A percentile compares a stretch with the other conserved stretches of the same genome.
phyloP scores from a whole-genome alignment of 2,113 vertebrate genomes.

The Clarias batrachus region DNA sequence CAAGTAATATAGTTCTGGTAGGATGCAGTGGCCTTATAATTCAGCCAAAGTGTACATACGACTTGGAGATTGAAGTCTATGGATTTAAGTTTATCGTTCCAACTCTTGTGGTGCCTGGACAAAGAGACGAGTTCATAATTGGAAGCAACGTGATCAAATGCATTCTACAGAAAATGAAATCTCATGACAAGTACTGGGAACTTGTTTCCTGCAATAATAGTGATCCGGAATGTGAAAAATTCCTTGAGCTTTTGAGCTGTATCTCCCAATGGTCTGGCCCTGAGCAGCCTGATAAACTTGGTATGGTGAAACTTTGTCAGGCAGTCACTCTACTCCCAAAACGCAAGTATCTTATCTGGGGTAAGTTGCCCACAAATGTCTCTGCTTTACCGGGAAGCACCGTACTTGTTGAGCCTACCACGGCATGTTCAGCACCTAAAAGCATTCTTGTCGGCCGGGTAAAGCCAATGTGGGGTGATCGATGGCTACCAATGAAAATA shows the following conservation, averaged over 20 bases:
- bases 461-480: conserved; percentile 36
- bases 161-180: conserved; percentile 34
- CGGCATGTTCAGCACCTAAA: neutral
- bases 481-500: conserved; percentile 43
- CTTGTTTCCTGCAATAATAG: neutral
- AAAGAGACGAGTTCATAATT: conserved; percentile 44
- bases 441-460: conserved; percentile 27
- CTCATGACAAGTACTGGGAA: conserved; percentile 34
- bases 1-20: neutral
- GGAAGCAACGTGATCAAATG: conserved; percentile 45
- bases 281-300: conserved; percentile 14
- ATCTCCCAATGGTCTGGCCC: conserved; percentile 6
- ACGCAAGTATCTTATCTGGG: conserved; percentile 39
- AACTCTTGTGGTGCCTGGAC: conserved; percentile 40
- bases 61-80: conserved; percentile 45
- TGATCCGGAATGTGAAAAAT: conserved; percentile 18
- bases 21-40: conserved; percentile 31
- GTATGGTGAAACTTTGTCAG: conserved; percentile 25
- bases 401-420: conserved; percentile 39
- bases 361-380: conserved; percentile 6
- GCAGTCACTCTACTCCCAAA: conserved; percentile 27
- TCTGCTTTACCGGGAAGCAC: conserved; percentile 28
- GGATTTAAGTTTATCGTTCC: conserved; percentile 35
- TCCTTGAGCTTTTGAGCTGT: conserved; percentile 35
- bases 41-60: conserved; percentile 38